Percentiles rank a stretch among this genome's conserved stretches.
These are phyloP conservation scores for Falco peregrinus DNA, from an alignment of 2,797 vertebrate species.

Conservation along the genomic window DNA sequence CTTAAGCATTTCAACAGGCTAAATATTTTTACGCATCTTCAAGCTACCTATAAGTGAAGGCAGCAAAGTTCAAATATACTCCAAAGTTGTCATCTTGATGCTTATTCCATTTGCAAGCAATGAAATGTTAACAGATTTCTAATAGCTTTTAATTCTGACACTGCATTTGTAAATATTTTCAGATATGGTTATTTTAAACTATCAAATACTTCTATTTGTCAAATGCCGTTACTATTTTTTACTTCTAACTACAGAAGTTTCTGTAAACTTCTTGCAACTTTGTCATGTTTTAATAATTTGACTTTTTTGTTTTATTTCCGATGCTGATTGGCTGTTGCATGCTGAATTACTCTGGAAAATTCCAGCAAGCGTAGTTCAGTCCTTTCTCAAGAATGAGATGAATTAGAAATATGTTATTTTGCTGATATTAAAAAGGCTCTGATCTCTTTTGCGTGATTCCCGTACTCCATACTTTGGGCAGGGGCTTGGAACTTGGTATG, in stretches of 20 bases:
- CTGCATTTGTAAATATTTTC: background rate
- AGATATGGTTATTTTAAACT: background rate
- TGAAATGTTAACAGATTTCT: background rate
- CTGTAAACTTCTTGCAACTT: background rate
- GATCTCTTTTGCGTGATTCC: background rate
- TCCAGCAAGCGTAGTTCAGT: background rate
- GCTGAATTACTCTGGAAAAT: slow-evolving; percentile 22
- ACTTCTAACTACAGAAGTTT: background rate
- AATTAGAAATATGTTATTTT: slow-evolving; percentile 28
- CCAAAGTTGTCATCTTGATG: background rate
- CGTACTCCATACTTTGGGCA: background rate
- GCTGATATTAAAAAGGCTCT: background rate
- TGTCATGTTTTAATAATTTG: background rate
- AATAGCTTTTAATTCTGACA: background rate
- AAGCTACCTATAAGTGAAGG: background rate
- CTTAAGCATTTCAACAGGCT: background rate
- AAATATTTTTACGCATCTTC: background rate
- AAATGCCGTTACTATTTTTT: background rate
- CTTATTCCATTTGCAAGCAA: background rate
- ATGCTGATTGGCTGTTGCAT: background rate
- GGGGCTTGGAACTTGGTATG: background rate
- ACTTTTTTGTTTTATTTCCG: background rate
- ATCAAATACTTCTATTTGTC: background rate
- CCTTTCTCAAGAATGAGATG: slow-evolving; percentile 1
- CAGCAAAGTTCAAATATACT: background rate